Conservation (phyloP, 2,797 vertebrate genomes). For the Phataginus tetradactyla region DNA sequence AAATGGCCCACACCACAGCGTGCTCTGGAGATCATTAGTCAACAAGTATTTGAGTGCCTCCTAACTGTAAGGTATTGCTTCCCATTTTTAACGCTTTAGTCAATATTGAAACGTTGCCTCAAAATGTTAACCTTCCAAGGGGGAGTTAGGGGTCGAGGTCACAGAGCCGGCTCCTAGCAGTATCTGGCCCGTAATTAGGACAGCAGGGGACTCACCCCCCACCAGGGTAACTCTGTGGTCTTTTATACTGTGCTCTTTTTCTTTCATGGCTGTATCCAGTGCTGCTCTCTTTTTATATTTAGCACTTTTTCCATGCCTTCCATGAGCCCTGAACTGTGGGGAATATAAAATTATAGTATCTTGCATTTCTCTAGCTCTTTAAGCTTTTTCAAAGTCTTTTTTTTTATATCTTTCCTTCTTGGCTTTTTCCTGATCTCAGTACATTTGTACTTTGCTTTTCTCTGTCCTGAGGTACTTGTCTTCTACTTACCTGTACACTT, state of each 20-base stretch:
- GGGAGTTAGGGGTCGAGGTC: neutral
- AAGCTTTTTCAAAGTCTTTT: neutral
- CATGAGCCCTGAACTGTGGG: neutral
- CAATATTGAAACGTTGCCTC: neutral
- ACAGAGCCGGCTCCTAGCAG: neutral
- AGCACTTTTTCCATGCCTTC: neutral
- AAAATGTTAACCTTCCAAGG: neutral
- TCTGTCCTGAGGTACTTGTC: neutral
- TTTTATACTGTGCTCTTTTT: neutral
- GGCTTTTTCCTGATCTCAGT: neutral
- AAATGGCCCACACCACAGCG: neutral
- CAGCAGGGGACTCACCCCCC: neutral
- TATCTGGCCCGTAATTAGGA: neutral
- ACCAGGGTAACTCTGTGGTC: neutral
- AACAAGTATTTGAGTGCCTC: constrained; percentile 17
- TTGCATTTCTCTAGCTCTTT: constrained; percentile 19
- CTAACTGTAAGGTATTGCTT: constrained; percentile 41
- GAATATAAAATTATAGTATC: neutral
- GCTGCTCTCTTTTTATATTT: neutral
- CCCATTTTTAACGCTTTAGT: neutral
- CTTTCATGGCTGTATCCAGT: neutral
- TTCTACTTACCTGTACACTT: neutral
- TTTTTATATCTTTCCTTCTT: neutral
- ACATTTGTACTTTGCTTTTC: neutral
- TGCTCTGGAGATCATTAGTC: constrained; percentile 8